Conservation (phyloP, 2,888 invertebrate genomes). For the Leucania comma region DNA sequence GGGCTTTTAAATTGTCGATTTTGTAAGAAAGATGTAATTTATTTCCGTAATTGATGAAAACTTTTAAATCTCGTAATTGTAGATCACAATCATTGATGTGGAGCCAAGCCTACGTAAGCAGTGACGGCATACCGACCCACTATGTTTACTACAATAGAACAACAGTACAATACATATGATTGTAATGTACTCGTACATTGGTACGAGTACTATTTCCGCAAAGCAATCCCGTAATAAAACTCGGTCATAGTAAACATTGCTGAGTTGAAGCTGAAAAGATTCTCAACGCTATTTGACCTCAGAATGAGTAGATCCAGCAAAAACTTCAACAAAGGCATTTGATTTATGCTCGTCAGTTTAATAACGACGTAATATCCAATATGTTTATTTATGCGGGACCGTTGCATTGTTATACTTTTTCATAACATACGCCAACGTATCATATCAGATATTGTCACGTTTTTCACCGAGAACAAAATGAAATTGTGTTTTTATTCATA, state of each 20-base stretch:
- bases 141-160: constrained; percentile 23
- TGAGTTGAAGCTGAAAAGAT: constrained; percentile 3
- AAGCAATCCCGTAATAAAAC: constrained; percentile 40
- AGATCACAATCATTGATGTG: constrained; percentile 29
- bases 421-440: constrained; percentile 49
- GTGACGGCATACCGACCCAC: constrained; percentile 15
- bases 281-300: constrained; percentile 38
- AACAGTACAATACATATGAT: constrained; percentile 22
- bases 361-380: constrained; percentile 42
- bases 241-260: constrained; percentile 12
- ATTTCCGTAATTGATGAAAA: constrained; percentile 7
- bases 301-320: constrained; percentile 41
- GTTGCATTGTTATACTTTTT: constrained; percentile 55
- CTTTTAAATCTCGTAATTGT: constrained; percentile 27
- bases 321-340: constrained; percentile 46
- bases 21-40: constrained; percentile 28
- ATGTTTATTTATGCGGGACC: constrained; percentile 32
- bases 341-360: constrained; percentile 46
- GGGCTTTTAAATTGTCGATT: constrained; percentile 22
- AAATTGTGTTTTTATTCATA: constrained; percentile 61
- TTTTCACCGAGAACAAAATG: constrained; percentile 46
- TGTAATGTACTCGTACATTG: constrained; percentile 1
- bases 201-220: constrained; percentile 11
- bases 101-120: constrained; percentile 11
- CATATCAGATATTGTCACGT: constrained; percentile 51